Percentiles rank a stretch among this genome's conserved stretches.
Evolutionary conservation across 2,797 vertebrate species (phyloP).

Genomic region (Acridotheres tristis): DNA sequence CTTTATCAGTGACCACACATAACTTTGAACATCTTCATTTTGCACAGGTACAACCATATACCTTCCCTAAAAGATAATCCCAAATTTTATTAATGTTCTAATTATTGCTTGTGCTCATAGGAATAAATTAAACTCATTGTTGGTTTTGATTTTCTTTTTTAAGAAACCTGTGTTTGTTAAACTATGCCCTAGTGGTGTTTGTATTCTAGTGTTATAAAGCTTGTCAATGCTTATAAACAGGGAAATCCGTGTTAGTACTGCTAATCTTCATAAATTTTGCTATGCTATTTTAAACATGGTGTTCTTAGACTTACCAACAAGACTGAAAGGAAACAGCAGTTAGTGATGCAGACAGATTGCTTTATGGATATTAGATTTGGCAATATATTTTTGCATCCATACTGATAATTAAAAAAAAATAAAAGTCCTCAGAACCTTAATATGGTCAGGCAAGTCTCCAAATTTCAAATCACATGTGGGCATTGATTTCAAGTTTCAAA

Average conservation of each 20-base stretch:
- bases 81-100: background rate
- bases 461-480: background rate
- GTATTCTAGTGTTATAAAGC: background rate
- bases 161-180: background rate
- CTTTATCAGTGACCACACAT: background rate
- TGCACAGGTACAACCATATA: background rate
- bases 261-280: background rate
- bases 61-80: background rate
- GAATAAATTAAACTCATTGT: background rate
- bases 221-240: background rate
- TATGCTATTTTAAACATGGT: background rate
- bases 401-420: background rate
- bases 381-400: background rate
- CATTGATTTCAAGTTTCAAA: constrained; percentile 56
- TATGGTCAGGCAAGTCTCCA: background rate
- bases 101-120: background rate
- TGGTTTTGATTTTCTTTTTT: background rate
- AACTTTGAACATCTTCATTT: background rate
- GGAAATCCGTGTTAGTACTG: background rate
- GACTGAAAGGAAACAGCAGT: background rate
- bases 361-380: background rate
- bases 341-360: background rate
- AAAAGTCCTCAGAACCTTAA: background rate
- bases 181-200: background rate
- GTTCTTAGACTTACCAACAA: background rate